phyloP scores from a whole-genome alignment of 2,888 invertebrate species.

The Tenthredo amoena region DNA sequence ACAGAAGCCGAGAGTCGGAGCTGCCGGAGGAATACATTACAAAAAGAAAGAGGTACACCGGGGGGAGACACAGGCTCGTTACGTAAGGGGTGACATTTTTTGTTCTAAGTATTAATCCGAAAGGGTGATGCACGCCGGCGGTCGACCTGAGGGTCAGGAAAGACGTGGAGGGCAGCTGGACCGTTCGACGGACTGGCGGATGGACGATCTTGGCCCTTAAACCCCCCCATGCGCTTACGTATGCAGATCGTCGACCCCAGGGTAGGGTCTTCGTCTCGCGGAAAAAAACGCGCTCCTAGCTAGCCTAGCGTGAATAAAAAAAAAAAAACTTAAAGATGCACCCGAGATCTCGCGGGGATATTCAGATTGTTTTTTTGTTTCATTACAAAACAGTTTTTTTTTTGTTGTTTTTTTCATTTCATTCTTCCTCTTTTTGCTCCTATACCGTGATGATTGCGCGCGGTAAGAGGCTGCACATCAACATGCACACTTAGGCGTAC shows the following conservation, averaged over 20 bases:
- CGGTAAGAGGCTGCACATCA: background rate
- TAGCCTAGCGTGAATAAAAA: conserved; percentile 16
- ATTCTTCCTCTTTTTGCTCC: conserved; percentile 52
- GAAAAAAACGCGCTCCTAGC: conserved; percentile 23
- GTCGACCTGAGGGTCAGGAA: conserved; percentile 41
- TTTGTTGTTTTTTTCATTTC: background rate
- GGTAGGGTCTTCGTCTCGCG: conserved; percentile 41
- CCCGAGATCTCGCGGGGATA: conserved; percentile 30
- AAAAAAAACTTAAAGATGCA: conserved; percentile 44
- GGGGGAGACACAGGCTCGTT: conserved; percentile 39
- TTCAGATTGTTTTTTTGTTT: conserved; percentile 42
- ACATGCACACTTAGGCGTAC: background rate
- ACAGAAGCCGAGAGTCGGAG: conserved; percentile 38
- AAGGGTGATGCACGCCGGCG: conserved; percentile 49
- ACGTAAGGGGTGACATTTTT: conserved; percentile 48
- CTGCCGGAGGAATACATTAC: conserved; percentile 37
- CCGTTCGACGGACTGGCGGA: conserved; percentile 24
- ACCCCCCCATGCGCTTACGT: conserved; percentile 48
- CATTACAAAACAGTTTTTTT: conserved; percentile 35
- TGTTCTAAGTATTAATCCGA: conserved; percentile 48
- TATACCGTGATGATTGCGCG: conserved; percentile 47
- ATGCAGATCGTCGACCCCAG: conserved; percentile 50
- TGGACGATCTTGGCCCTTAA: conserved; percentile 41
- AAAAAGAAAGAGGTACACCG: conserved; percentile 37
- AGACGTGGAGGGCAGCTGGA: conserved; percentile 49